phyloP scores from a whole-genome alignment of 1,140 invertebrate species.

The Eupristina koningsbergeri region DNA sequence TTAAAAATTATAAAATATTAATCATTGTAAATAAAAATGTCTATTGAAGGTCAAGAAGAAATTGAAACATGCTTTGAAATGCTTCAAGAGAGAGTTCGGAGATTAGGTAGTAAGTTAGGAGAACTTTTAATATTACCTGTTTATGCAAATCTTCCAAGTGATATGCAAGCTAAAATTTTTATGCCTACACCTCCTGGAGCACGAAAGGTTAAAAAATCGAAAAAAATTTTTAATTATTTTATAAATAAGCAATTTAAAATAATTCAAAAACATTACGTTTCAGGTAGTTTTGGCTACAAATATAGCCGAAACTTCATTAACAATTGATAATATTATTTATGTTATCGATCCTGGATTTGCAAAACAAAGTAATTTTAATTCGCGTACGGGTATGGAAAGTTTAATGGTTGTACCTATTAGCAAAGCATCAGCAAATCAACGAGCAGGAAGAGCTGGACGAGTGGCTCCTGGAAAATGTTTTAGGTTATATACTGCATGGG shows the following conservation, averaged over 20 bases:
- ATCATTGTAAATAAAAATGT: neutral
- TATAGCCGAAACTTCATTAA: conserved; percentile 99
- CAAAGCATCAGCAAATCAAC: conserved; percentile 95
- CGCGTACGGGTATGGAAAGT: conserved; percentile 97
- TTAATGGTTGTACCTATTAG: conserved; percentile 98
- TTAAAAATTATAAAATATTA: too few relatives aligned
- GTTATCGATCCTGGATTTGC: conserved; percentile 99
- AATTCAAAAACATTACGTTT: conserved; percentile 44
- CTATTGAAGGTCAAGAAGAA: conserved; percentile 81
- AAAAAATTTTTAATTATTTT: too few relatives aligned
- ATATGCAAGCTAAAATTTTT: conserved; percentile 99
- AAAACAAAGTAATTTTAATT: conserved; percentile 99
- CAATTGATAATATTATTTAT: conserved; percentile 99
- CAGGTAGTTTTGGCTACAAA: conserved; percentile 96
- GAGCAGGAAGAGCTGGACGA: conserved; percentile 91
- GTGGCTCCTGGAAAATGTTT: conserved; percentile 98
- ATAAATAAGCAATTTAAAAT: neutral
- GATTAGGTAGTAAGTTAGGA: conserved; percentile 92
- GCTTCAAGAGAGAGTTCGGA: conserved; percentile 89
- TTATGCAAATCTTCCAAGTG: conserved; percentile 98
- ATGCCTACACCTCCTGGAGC: conserved; percentile 95
- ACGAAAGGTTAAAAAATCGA: conserved; percentile 79
- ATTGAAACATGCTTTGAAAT: conserved; percentile 97
- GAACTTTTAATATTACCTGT: conserved; percentile 96
- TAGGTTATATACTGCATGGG: conserved; percentile 96